Conservation (phyloP, 1,140 invertebrate genomes). For the Colletes gigas region DNA sequence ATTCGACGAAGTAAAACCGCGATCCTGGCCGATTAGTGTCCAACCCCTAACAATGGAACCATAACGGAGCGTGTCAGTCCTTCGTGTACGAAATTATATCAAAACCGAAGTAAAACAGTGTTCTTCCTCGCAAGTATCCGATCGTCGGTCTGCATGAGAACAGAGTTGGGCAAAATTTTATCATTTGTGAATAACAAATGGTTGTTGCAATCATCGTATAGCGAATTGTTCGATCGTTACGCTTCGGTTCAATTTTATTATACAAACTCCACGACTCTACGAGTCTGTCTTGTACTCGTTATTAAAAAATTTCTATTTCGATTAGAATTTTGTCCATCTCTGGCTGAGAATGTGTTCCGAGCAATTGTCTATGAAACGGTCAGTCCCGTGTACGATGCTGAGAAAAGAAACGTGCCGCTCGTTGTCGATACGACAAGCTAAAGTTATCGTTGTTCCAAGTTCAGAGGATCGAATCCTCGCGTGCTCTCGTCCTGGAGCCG, state of each 20-base stretch:
- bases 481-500: not conserved
- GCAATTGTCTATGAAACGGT: slow-evolving; percentile 43
- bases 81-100: too few relatives aligned
- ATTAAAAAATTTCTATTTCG: too few relatives aligned
- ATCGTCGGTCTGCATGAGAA: slow-evolving; percentile 4
- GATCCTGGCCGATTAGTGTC: slow-evolving; percentile 28
- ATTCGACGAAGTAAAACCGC: not conserved
- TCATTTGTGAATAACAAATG: too few relatives aligned
- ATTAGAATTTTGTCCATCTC: too few relatives aligned
- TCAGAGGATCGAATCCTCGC: slow-evolving; percentile 44
- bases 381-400: slow-evolving; percentile 38
- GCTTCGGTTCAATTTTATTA: too few relatives aligned
- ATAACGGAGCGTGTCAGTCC: too few relatives aligned
- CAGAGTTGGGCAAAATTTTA: too few relatives aligned
- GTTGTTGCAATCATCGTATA: too few relatives aligned
- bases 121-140: not conserved
- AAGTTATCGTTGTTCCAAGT: slow-evolving; percentile 45
- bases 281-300: too few relatives aligned
- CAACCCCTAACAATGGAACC: not conserved
- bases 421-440: slow-evolving; percentile 35
- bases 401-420: slow-evolving; percentile 32
- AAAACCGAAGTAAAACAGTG: too few relatives aligned
- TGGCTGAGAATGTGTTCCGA: slow-evolving; percentile 9
- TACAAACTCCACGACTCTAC: too few relatives aligned
- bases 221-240: too few relatives aligned